phyloP scores from a whole-genome alignment of 2,888 invertebrate species.

The Eupithecia vulgata region DNA sequence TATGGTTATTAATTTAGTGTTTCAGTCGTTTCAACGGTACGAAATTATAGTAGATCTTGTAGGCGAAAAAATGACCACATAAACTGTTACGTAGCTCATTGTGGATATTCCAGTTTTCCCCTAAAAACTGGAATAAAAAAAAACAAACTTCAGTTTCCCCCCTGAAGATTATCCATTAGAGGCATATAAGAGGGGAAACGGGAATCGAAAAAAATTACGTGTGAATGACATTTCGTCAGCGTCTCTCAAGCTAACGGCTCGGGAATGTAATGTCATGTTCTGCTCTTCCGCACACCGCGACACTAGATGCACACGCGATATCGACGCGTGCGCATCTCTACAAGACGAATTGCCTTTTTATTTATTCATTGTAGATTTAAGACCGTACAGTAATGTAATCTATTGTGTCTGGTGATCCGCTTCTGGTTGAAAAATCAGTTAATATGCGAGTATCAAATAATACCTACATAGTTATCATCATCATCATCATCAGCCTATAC shows the following conservation, averaged over 20 bases:
- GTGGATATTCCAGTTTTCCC: too few species aligned
- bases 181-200: too few species aligned
- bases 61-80: neutral
- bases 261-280: constrained; percentile 29
- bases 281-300: constrained; percentile 35
- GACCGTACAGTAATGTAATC: neutral
- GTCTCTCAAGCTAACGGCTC: constrained; percentile 18
- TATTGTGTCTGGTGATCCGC: neutral
- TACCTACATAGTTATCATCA: too few species aligned
- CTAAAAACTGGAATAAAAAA: too few species aligned
- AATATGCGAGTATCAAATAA: too few species aligned
- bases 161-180: too few species aligned
- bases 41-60: neutral
- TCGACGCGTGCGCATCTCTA: neutral
- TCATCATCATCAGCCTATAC: too few species aligned
- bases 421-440: too few species aligned
- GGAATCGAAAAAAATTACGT: neutral
- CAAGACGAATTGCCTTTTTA: neutral
- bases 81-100: neutral
- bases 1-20: too few species aligned
- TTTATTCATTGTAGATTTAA: neutral
- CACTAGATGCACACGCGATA: constrained; percentile 21
- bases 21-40: neutral
- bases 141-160: too few species aligned
- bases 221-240: constrained; percentile 15